Evolutionary conservation across 2,113 vertebrate genomes (phyloP).

Genomic region (Crotalus viridis): DNA sequence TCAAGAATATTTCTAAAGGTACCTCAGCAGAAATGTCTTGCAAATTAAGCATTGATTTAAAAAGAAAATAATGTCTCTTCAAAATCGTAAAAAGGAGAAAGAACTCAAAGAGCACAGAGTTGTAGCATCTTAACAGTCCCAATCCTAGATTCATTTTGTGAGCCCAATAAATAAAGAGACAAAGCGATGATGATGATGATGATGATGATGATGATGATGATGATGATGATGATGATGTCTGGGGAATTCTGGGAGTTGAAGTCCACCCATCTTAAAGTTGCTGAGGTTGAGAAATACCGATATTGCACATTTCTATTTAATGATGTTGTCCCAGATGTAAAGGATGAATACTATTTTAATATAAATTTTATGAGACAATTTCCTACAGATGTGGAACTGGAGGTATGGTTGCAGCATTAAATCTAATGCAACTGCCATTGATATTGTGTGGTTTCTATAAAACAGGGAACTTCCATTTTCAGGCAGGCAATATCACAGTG

Average conservation of each 20-base stretch:
- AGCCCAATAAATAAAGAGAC: neutral
- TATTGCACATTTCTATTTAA: neutral
- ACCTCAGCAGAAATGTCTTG: neutral
- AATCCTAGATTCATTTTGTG: neutral
- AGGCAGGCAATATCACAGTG: neutral
- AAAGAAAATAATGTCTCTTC: neutral
- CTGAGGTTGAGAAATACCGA: neutral
- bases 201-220: neutral
- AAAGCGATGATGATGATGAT: neutral
- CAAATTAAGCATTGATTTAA: neutral
- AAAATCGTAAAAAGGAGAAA: neutral
- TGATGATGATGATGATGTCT: neutral
- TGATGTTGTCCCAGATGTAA: neutral
- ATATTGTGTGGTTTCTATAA: neutral
- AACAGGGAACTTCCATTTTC: neutral
- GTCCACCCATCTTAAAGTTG: neutral
- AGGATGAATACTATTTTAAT: neutral
- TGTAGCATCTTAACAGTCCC: neutral
- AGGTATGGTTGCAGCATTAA: neutral
- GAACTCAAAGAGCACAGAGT: neutral
- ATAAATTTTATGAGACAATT: neutral
- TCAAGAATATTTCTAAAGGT: neutral
- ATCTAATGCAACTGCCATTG: neutral
- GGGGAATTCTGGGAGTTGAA: neutral
- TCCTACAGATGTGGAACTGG: neutral